These are phyloP conservation scores for Eurois occulta DNA, from an alignment of 2,888 invertebrate species.

Conservation along the genomic window DNA sequence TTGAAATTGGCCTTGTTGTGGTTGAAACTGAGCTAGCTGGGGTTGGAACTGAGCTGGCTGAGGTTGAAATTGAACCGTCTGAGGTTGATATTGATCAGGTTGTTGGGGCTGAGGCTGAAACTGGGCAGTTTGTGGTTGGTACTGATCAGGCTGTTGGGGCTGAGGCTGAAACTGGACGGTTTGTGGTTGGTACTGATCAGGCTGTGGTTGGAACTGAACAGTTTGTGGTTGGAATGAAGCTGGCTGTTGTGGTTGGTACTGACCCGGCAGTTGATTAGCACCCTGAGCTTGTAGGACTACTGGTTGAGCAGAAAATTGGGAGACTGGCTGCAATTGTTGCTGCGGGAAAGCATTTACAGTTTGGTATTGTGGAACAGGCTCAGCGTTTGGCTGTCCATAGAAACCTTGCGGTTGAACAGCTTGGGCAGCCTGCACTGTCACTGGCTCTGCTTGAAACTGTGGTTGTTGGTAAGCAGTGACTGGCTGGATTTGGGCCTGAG, in stretches of 20 bases:
- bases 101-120: slow-evolving; percentile 46
- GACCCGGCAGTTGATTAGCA: slow-evolving; percentile 47
- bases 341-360: slow-evolving; percentile 60
- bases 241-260: slow-evolving; percentile 69
- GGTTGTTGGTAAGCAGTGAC: slow-evolving; percentile 63
- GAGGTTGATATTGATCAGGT: slow-evolving; percentile 65
- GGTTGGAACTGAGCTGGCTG: slow-evolving; percentile 49
- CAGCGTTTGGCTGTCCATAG: slow-evolving; percentile 49
- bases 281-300: slow-evolving; percentile 68
- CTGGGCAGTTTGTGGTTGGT: slow-evolving; percentile 55
- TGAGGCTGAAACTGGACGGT: slow-evolving; percentile 64
- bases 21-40: slow-evolving; percentile 24
- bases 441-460: slow-evolving; percentile 60
- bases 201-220: slow-evolving; percentile 64
- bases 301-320: slow-evolving; percentile 62
- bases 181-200: slow-evolving; percentile 72
- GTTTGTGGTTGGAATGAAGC: slow-evolving; percentile 71
- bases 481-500: slow-evolving; percentile 56
- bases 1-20: slow-evolving; percentile 8
- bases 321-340: slow-evolving; percentile 48
- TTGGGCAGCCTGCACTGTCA: slow-evolving; percentile 37
- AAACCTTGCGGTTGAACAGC: slow-evolving; percentile 55
- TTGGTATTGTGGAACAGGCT: slow-evolving; percentile 69
- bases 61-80: slow-evolving; percentile 64
- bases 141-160: slow-evolving; percentile 55